A percentile compares a stretch with the other conserved stretches of the same genome.
Evolutionary conservation across 1,140 invertebrate genomes (phyloP).

Genomic region (Goniozus legneri): DNA sequence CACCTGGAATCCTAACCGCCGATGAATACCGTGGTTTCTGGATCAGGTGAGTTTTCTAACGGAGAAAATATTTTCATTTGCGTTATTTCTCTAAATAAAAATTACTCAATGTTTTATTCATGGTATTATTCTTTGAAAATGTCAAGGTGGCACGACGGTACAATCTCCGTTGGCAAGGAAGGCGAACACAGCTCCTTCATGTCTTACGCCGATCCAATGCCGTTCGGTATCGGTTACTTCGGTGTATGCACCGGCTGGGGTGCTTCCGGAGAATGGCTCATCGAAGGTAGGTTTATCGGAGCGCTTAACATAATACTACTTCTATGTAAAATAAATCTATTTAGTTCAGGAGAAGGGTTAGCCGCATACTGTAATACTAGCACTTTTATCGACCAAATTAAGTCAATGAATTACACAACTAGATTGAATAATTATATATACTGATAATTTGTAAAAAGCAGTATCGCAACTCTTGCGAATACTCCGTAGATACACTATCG

Average conservation of each 20-base stretch:
- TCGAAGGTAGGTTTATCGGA: constrained; percentile 66
- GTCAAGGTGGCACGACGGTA: constrained; percentile 64
- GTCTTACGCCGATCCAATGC: constrained; percentile 66
- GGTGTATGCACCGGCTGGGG: constrained; percentile 85
- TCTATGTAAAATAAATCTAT: too few relatives aligned
- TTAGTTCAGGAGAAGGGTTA: too few relatives aligned
- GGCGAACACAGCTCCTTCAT: constrained; percentile 69
- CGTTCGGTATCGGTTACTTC: constrained; percentile 67
- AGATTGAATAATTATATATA: too few relatives aligned
- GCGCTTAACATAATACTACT: too few relatives aligned
- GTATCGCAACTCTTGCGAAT: too few relatives aligned
- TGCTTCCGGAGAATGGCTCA: constrained; percentile 74
- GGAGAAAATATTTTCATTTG: background rate
- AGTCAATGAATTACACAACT: too few relatives aligned
- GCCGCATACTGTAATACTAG: too few relatives aligned
- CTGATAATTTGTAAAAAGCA: too few relatives aligned
- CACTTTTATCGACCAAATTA: too few relatives aligned
- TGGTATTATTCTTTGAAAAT: background rate
- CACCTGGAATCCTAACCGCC: constrained; percentile 64
- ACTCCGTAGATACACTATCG: too few relatives aligned
- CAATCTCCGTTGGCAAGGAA: constrained; percentile 65
- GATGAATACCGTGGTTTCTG: constrained; percentile 78
- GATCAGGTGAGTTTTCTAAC: constrained; percentile 53
- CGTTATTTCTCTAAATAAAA: background rate
- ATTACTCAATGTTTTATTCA: background rate